Evolutionary conservation across 2,113 vertebrate genomes (phyloP).

Genomic region (Oceanodroma tethys): DNA sequence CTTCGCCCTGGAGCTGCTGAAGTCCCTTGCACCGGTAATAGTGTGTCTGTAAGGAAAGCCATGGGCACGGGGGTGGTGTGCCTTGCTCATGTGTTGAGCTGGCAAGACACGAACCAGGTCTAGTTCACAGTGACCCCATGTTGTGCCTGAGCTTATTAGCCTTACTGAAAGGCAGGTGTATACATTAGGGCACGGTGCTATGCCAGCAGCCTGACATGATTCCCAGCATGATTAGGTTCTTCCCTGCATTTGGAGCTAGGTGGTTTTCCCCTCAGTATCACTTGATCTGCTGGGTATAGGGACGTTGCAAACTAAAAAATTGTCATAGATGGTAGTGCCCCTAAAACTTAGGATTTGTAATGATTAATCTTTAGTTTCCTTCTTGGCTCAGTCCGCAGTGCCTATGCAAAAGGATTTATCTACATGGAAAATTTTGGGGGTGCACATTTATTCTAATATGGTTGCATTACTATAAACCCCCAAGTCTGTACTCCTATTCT

Average conservation of each 20-base stretch:
- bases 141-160: background rate
- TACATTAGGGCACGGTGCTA: background rate
- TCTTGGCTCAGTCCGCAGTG: background rate
- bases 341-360: background rate
- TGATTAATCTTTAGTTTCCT: background rate
- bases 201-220: background rate
- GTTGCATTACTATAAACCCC: background rate
- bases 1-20: background rate
- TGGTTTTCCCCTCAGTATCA: background rate
- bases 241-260: background rate
- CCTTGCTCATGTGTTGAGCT: background rate
- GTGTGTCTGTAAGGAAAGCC: background rate
- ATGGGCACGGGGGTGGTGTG: background rate
- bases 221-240: background rate
- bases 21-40: too few relatives aligned
- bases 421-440: background rate
- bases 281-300: background rate
- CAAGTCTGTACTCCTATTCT: background rate
- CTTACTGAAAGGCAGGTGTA: background rate
- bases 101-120: rapidly evolving
- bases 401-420: background rate
- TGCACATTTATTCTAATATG: background rate
- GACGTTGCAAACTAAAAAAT: background rate
- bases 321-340: background rate
- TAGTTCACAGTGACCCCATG: background rate